Conservation (phyloP, 2,888 invertebrate species). For the Phytoseiulus persimilis region DNA sequence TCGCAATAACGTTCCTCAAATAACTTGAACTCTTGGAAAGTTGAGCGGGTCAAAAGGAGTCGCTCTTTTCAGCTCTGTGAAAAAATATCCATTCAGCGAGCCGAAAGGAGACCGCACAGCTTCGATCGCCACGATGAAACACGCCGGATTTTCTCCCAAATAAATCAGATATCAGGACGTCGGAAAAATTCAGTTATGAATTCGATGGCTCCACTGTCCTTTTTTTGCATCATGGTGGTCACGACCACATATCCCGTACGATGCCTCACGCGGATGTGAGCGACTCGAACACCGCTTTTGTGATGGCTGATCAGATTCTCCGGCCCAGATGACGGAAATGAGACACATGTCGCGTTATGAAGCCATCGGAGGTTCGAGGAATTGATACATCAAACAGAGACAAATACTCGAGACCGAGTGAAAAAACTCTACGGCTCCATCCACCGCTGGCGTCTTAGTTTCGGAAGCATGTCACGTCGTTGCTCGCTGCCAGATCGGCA, state of each 20-base stretch:
- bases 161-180: too few species aligned
- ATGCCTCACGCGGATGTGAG: too few species aligned
- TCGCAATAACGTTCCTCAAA: background rate
- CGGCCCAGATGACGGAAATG: too few species aligned
- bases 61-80: background rate
- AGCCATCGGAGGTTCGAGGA: background rate
- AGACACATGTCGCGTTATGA: background rate
- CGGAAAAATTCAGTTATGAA: too few species aligned
- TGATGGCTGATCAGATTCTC: too few species aligned
- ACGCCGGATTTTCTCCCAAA: too few species aligned
- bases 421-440: background rate
- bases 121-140: too few species aligned
- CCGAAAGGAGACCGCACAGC: too few species aligned
- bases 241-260: too few species aligned
- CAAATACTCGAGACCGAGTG: background rate
- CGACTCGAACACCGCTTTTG: too few species aligned
- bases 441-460: background rate
- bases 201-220: too few species aligned
- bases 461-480: background rate
- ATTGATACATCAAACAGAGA: background rate
- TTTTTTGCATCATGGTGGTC: too few species aligned
- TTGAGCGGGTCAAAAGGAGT: background rate
- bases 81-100: background rate
- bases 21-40: background rate
- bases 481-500: background rate